These are phyloP conservation scores for Protomyctophum bolini DNA, from an alignment of 2,113 vertebrate genomes.

Conservation along the genomic window DNA sequence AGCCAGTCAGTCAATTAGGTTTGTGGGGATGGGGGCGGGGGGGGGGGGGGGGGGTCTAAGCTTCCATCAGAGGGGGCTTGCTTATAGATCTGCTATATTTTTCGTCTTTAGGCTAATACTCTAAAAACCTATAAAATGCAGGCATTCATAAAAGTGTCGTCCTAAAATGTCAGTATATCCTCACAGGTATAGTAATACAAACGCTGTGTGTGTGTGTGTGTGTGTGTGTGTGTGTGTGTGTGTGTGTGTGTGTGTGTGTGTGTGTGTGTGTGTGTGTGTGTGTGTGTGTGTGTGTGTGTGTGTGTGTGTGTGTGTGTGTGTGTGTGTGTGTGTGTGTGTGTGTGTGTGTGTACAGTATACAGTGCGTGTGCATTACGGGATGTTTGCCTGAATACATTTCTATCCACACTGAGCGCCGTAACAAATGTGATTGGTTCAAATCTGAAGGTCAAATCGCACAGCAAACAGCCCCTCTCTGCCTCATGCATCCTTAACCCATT, in stretches of 20 bases:
- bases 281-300: background rate
- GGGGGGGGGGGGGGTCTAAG: too few species aligned
- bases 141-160: background rate
- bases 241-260: too few species aligned
- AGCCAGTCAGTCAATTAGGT: too few species aligned
- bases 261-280: background rate
- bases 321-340: background rate
- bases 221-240: too few species aligned
- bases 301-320: background rate
- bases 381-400: conserved; percentile 52
- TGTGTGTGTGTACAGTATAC: background rate
- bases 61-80: too few species aligned
- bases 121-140: too few species aligned
- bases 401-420: conserved; percentile 58
- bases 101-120: too few species aligned
- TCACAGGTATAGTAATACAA: too few species aligned
- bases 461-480: conserved; percentile 55
- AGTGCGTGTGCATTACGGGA: conserved; percentile 14
- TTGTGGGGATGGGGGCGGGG: too few species aligned
- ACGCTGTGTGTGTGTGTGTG: too few species aligned
- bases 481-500: conserved; percentile 57
- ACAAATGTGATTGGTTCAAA: conserved; percentile 65
- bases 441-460: conserved; percentile 71
- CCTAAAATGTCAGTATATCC: too few species aligned
- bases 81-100: too few species aligned